phyloP scores from a whole-genome alignment of 2,888 invertebrate genomes.

The Drosophila meridionalis region DNA sequence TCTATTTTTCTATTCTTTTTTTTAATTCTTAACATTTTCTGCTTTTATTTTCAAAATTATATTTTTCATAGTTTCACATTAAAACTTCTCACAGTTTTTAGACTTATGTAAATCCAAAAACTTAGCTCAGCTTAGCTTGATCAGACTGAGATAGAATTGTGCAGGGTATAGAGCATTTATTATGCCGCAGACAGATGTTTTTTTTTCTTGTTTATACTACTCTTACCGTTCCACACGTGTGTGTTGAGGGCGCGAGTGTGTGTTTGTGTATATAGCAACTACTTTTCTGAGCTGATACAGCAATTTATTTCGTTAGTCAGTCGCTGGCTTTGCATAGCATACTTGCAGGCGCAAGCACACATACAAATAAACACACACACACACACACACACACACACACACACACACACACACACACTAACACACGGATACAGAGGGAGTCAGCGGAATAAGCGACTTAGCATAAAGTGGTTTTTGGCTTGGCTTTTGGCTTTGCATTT shows the following conservation, averaged over 20 bases:
- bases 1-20: not conserved
- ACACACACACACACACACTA: conserved; percentile 9
- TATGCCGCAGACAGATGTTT: not conserved
- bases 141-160: not conserved
- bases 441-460: conserved; percentile 64
- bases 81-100: not conserved
- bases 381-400: conserved; percentile 9
- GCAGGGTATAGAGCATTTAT: conserved; percentile 10
- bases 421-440: conserved; percentile 7
- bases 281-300: conserved; percentile 72
- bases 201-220: conserved; percentile 10
- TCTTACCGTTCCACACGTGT: conserved; percentile 9
- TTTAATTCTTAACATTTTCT: not conserved
- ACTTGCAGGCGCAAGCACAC: conserved; percentile 34
- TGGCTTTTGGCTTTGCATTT: conserved; percentile 67
- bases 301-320: conserved; percentile 72
- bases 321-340: conserved; percentile 53
- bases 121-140: not conserved
- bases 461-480: conserved; percentile 65
- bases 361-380: not conserved
- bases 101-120: not conserved
- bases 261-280: conserved; percentile 32
- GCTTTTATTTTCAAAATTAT: no score
- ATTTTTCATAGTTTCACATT: not conserved
- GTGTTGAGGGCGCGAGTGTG: not conserved